Percentiles rank a stretch among this genome's conserved stretches.
Evolutionary conservation across 2,797 vertebrate genomes (phyloP).

Genomic region (Hoplostethus mediterraneus): DNA sequence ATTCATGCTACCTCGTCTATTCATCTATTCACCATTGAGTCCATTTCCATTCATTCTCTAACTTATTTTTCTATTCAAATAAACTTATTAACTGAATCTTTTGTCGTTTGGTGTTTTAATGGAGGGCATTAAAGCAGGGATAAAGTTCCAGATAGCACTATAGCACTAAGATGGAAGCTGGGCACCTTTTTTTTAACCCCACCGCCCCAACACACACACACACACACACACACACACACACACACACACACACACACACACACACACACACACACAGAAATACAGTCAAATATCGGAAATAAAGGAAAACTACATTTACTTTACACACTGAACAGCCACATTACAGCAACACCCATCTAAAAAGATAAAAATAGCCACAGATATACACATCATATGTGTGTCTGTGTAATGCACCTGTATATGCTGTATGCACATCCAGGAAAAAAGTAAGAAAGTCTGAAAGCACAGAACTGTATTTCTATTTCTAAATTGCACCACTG

Average conservation of each 20-base stretch:
- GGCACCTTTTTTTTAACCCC: background rate
- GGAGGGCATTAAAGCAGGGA: constrained; percentile 38
- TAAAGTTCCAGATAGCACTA: constrained; percentile 26
- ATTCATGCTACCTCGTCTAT: constrained; percentile 49
- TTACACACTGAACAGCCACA: constrained; percentile 8
- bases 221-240: too few species aligned
- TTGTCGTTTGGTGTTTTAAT: constrained; percentile 38
- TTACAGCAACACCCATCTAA: constrained; percentile 21
- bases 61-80: constrained; percentile 57
- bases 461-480: background rate
- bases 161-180: constrained; percentile 13
- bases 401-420: too few species aligned
- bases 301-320: constrained; percentile 8
- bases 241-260: too few species aligned
- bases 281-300: constrained; percentile 15
- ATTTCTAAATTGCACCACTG: background rate
- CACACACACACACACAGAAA: background rate
- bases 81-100: constrained; percentile 64
- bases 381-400: background rate
- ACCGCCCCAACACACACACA: too few species aligned
- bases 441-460: background rate
- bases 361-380: constrained; percentile 4
- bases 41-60: constrained; percentile 35
- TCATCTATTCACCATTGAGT: constrained; percentile 35
- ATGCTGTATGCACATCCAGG: background rate